phyloP scores from a whole-genome alignment of 2,888 invertebrate genomes.

The Pachydiplax longipennis region DNA sequence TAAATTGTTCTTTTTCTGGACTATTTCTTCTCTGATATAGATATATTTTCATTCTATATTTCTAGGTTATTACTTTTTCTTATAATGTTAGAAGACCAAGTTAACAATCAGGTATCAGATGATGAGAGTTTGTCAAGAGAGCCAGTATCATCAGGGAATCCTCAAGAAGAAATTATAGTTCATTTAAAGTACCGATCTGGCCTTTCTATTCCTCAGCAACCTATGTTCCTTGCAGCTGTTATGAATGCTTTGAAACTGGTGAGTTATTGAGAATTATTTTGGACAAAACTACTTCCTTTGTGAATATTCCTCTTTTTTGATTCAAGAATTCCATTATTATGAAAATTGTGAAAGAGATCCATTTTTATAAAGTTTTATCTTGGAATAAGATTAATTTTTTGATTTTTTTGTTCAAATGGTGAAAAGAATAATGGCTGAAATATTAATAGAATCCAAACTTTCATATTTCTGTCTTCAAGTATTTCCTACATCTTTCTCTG shows the following conservation, averaged over 20 bases:
- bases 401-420: too few species aligned
- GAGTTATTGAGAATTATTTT: not conserved
- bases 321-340: too few species aligned
- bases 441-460: too few species aligned
- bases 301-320: not conserved
- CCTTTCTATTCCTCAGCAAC: slow-evolving; percentile 77
- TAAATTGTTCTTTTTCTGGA: too few species aligned
- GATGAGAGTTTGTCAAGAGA: slow-evolving; percentile 54
- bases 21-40: too few species aligned
- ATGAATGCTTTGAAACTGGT: slow-evolving; percentile 74
- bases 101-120: slow-evolving; percentile 65
- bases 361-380: too few species aligned
- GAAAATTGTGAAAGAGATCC: too few species aligned
- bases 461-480: too few species aligned
- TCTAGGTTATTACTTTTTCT: slow-evolving; percentile 71
- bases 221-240: slow-evolving; percentile 82
- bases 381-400: too few species aligned
- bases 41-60: not conserved
- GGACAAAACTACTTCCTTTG: too few species aligned
- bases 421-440: too few species aligned
- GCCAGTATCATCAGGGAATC: slow-evolving; percentile 53
- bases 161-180: slow-evolving; percentile 52
- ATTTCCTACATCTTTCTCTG: too few species aligned
- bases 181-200: slow-evolving; percentile 70
- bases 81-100: slow-evolving; percentile 78